Base-by-base conservation (phyloP, 1,140 invertebrate genomes). In the Belonocnema kinseyi region DNA sequence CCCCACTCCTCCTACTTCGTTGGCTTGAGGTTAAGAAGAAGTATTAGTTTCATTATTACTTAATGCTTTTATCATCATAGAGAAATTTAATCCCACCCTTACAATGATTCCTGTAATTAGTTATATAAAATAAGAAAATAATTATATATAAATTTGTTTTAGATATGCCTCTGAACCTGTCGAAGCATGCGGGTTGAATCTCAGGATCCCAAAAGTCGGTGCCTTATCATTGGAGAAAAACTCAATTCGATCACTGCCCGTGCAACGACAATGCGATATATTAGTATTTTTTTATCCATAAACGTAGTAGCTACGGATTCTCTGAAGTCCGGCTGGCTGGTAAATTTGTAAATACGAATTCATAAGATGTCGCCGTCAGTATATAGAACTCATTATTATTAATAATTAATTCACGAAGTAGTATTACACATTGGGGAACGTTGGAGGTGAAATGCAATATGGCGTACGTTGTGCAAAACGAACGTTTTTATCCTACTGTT, bases 121-220 rank as follows among this genome's bases (percentile, higher is more conserved):
- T 51, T 54, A 56, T 46, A 17, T 5, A 8, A 58, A 58, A 61
- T 51, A 10, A 33, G 33, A n/a, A 54, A 53, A 70, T 26, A 77
- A 16, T 66, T 17, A 54, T 17, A 40, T 40, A 40, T 3, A 3
- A 12, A 66, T 77, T 58, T 80, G 11, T 87, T 88, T 78, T 84
- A 92, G 91, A 92, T 90, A 90, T 89, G 90, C 90, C 91, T 88
- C 87, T 92, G 72, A 92, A 92, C 88, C 86, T 92, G 85, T 92
- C 91, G 77, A 92, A 92, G 87, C 90, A 92, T 88, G 90, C 91
- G 83, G 89, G 90, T 90, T 91, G 89, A 91, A 90, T 90, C 89
- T 91, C 89, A 89, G 87, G 87, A 90, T 89, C 85, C 85, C 85
- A 86, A 88, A 87, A 88, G 86, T 87, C 87, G 90, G 90, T 91